phyloP scores from a whole-genome alignment of 2,797 vertebrate species.

The Silurus lanzhouensis region DNA sequence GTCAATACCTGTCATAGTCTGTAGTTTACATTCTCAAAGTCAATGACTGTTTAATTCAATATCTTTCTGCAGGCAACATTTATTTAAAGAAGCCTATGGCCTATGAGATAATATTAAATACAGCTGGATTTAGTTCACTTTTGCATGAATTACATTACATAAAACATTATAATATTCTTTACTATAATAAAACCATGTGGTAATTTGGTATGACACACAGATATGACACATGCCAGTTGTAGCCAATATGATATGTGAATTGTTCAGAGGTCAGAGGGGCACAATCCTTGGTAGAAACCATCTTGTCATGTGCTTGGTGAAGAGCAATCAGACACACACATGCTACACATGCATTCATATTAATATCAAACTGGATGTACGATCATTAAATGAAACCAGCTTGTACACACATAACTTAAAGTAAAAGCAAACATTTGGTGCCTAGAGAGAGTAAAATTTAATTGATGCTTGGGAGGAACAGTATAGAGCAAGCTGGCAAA shows the following conservation, averaged over 20 bases:
- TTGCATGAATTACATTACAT: not conserved
- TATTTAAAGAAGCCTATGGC: not conserved
- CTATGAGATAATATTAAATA: not conserved
- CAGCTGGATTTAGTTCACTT: not conserved
- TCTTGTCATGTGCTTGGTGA: not conserved
- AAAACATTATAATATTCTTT: not conserved
- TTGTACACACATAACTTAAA: not conserved
- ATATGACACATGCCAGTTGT: constrained; percentile 30
- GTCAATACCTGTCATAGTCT: not conserved
- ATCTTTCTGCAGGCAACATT: not conserved
- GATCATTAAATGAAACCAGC: not conserved
- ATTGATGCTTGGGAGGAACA: not conserved
- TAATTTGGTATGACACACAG: constrained; percentile 58
- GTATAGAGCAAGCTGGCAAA: not conserved
- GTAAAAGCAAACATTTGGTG: not conserved
- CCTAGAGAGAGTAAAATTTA: not conserved
- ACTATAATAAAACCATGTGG: constrained; percentile 56
- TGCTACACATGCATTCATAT: not conserved
- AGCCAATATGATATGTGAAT: not conserved
- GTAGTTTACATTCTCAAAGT: not conserved
- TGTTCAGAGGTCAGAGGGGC: not conserved
- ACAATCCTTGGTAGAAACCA: not conserved
- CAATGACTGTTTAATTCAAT: not conserved
- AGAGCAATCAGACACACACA: constrained; percentile 1
- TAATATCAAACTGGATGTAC: not conserved